phyloP scores from a whole-genome alignment of 2,888 invertebrate genomes.

The Daptonema setosum region DNA sequence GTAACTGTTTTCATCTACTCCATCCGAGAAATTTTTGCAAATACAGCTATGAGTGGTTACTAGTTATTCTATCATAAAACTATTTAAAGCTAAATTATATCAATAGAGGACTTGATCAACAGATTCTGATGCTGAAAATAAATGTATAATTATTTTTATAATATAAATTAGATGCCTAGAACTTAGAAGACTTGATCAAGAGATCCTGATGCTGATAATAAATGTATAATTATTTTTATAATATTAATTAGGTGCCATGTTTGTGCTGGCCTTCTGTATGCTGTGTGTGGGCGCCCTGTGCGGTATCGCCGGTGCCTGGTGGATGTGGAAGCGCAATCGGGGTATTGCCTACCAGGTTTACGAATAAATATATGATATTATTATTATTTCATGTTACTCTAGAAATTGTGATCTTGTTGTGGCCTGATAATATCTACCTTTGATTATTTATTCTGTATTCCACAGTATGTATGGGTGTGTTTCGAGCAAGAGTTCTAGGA shows the following conservation, averaged over 20 bases:
- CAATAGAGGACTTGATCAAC: too few species aligned
- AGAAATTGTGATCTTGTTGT: neutral
- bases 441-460: neutral
- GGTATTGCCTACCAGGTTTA: constrained; percentile 5
- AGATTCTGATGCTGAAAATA: too few species aligned
- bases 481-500: neutral
- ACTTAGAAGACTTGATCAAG: too few species aligned
- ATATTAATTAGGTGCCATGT: neutral
- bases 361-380: neutral
- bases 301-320: constrained; percentile 3
- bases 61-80: too few species aligned
- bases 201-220: too few species aligned
- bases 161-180: too few species aligned
- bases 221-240: too few species aligned
- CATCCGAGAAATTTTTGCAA: too few species aligned
- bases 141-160: too few species aligned
- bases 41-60: too few species aligned
- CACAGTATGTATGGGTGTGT: neutral
- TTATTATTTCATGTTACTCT: neutral
- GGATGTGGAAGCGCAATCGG: constrained; percentile 3
- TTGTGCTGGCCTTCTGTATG: neutral
- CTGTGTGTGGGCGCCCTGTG: neutral
- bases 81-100: too few species aligned
- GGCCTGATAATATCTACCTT: neutral
- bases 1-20: too few species aligned